Conservation (phyloP, 2,888 invertebrate species). For the Junonia oenone region DNA sequence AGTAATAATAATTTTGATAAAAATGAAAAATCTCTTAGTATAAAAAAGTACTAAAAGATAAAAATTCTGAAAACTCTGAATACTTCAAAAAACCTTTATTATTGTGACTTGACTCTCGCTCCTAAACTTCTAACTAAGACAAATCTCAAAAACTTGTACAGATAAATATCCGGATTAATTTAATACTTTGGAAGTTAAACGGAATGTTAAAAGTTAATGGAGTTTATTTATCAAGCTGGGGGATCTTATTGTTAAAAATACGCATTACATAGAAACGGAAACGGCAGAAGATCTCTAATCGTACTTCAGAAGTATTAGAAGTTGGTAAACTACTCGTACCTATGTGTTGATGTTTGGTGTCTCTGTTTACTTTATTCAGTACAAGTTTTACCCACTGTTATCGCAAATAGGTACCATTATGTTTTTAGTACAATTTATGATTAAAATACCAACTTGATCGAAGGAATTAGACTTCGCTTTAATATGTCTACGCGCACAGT, state of each 20-base stretch:
- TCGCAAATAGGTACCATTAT: not conserved
- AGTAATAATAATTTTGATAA: too few relatives aligned
- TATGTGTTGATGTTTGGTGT: not conserved
- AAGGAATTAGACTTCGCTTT: too few relatives aligned
- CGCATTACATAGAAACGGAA: slow-evolving; percentile 19
- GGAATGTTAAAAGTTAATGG: slow-evolving; percentile 34
- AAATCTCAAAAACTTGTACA: slow-evolving; percentile 24
- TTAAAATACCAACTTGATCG: too few relatives aligned
- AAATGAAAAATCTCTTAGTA: too few relatives aligned
- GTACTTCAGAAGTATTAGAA: not conserved
- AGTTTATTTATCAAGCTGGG: slow-evolving; percentile 43
- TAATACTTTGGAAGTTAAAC: slow-evolving; percentile 32
- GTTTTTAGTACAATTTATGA: not conserved
- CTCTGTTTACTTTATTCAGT: not conserved
- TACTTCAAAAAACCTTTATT: too few relatives aligned
- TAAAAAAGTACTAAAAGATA: not conserved
- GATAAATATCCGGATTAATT: slow-evolving; percentile 33
- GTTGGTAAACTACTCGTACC: slow-evolving; percentile 1
- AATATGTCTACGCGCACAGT: too few relatives aligned
- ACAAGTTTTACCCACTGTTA: not conserved
- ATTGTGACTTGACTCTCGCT: not conserved
- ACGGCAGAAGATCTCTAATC: not conserved
- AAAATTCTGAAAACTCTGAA: not conserved
- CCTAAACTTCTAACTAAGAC: slow-evolving; percentile 10
- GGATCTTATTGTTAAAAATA: slow-evolving; percentile 45